A percentile compares a stretch with the other conserved stretches of the same genome.
phyloP scores from a whole-genome alignment of 1,140 invertebrate genomes.

The Bombus vancouverensis region DNA sequence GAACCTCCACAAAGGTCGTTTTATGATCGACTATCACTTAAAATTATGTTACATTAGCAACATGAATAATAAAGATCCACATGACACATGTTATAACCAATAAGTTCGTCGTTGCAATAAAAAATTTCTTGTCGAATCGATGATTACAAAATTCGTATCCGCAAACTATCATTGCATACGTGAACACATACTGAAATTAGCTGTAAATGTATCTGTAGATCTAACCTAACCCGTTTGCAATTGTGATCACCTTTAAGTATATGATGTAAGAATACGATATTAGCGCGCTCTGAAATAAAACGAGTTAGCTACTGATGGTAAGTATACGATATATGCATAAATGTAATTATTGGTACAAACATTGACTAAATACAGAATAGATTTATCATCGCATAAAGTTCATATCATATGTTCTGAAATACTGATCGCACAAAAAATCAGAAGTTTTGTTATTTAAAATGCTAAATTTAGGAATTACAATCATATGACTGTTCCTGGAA shows the following conservation, averaged over 20 bases:
- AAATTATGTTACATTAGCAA: slow-evolving; percentile 11
- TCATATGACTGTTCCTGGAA: background rate
- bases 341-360: too few species aligned
- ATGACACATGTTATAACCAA: background rate
- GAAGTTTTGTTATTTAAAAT: background rate
- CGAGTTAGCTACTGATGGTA: background rate
- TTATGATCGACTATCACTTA: slow-evolving; percentile 41
- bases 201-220: slow-evolving; percentile 24
- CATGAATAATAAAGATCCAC: background rate
- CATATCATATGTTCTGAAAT: background rate
- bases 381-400: background rate
- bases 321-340: background rate
- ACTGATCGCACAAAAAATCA: background rate
- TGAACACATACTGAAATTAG: slow-evolving; percentile 51
- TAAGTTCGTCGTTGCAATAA: background rate
- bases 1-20: slow-evolving; percentile 17
- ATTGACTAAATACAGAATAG: background rate
- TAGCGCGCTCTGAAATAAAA: background rate
- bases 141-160: slow-evolving; percentile 26
- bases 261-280: background rate
- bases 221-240: slow-evolving; percentile 46
- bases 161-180: slow-evolving; percentile 24
- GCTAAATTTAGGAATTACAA: background rate
- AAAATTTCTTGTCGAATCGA: background rate
- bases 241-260: slow-evolving; percentile 14